These are phyloP conservation scores for Pangasius djambal DNA, from an alignment of 2,797 vertebrate species.

Conservation along the genomic window DNA sequence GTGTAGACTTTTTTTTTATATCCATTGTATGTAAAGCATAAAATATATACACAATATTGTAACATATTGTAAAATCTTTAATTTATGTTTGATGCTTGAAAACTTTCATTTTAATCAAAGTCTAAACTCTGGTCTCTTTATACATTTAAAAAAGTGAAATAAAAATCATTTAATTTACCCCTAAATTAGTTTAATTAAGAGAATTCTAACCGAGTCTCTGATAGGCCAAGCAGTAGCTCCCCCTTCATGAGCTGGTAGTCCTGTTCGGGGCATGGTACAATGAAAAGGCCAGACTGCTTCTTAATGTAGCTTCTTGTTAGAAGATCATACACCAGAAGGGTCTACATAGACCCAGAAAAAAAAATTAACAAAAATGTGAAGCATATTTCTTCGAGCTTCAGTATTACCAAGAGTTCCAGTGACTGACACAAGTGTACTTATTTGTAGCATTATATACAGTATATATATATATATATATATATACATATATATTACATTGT, in stretches of 20 bases:
- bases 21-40: too few species aligned
- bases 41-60: neutral
- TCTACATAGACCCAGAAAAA: constrained; percentile 52
- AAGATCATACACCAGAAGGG: constrained; percentile 70
- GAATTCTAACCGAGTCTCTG: constrained; percentile 68
- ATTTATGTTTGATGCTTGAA: neutral
- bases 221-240: constrained; percentile 68
- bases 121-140: neutral
- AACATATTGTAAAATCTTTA: neutral
- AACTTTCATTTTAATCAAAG: neutral
- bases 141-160: neutral
- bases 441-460: neutral
- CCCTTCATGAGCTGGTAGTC: constrained; percentile 69
- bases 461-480: neutral
- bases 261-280: constrained; percentile 67
- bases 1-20: neutral
- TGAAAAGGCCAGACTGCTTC: constrained; percentile 67
- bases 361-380: neutral
- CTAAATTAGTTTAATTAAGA: neutral
- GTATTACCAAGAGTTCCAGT: neutral
- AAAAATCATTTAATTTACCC: neutral
- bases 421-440: neutral
- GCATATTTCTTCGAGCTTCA: neutral
- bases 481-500: too few species aligned
- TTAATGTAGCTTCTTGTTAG: constrained; percentile 70